A percentile compares a stretch with the other conserved stretches of the same genome.
Evolutionary conservation across 2,888 invertebrate species (phyloP).

Genomic region (Eristalinus sepulchralis): DNA sequence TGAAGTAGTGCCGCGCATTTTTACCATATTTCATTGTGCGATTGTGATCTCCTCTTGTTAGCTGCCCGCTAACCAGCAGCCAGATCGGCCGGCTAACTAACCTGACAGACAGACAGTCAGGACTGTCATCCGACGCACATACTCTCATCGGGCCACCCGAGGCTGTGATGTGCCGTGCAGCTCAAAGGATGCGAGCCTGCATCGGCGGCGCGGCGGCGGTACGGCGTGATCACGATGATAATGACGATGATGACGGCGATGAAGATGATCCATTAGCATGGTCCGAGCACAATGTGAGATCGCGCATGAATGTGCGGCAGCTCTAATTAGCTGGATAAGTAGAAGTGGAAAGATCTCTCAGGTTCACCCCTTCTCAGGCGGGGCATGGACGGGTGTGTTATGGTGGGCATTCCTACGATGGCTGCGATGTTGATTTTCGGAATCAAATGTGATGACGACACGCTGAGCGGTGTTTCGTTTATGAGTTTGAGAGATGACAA

Average conservation of each 20-base stretch:
- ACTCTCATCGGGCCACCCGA: constrained; percentile 46
- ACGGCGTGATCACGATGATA: constrained; percentile 44
- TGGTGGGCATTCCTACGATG: constrained; percentile 48
- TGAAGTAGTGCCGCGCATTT: constrained; percentile 65
- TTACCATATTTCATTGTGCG: constrained; percentile 69
- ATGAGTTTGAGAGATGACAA: constrained; percentile 65
- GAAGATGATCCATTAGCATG: constrained; percentile 70
- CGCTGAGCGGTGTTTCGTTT: constrained; percentile 66
- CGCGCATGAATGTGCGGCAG: constrained; percentile 77
- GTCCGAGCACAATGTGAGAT: constrained; percentile 67
- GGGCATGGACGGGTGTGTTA: constrained; percentile 23
- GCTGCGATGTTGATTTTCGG: constrained; percentile 64
- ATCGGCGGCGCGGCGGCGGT: no score
- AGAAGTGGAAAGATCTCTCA: constrained; percentile 77
- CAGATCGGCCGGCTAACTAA: constrained; percentile 53
- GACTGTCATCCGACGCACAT: constrained; percentile 62
- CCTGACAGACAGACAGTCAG: constrained; percentile 64
- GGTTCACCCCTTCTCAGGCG: constrained; percentile 2
- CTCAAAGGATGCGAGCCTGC: constrained; percentile 34
- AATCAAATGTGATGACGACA: constrained; percentile 67
- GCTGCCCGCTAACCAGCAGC: constrained; percentile 24
- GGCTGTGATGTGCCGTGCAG: constrained; percentile 4
- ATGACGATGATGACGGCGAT: constrained; percentile 54
- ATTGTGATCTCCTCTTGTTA: constrained; percentile 68
- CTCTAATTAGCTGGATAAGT: constrained; percentile 80